Percentiles rank a stretch among this genome's conserved stretches.
Conservation (phyloP, 2,888 invertebrate genomes). For the Caenorhabditis wallacei region DNA sequence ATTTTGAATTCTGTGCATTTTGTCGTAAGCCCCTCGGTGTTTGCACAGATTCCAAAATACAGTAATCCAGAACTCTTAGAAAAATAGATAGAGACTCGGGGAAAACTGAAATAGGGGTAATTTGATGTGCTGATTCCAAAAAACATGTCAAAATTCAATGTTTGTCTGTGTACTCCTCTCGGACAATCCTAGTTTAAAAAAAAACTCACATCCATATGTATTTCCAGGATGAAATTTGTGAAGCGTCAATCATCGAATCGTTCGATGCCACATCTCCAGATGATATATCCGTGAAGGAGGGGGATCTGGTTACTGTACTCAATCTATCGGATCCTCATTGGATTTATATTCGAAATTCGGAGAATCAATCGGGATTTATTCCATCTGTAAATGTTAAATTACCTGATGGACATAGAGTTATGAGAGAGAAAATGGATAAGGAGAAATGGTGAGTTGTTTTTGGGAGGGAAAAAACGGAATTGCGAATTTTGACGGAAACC, state of each 20-base stretch:
- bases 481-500: background rate
- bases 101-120: no score
- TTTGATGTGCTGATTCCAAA: no score
- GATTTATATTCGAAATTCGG: conserved; percentile 56
- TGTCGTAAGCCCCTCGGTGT: no score
- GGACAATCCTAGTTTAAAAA: no score
- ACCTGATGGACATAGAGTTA: conserved; percentile 3
- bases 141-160: no score
- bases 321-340: conserved; percentile 69
- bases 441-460: conserved; percentile 61
- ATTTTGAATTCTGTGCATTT: no score
- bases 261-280: conserved; percentile 34
- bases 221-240: conserved; percentile 49
- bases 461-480: background rate
- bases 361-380: conserved; percentile 65
- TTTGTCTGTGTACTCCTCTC: no score
- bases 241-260: conserved; percentile 26
- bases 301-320: conserved; percentile 53
- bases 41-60: no score
- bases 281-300: conserved; percentile 51
- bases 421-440: background rate
- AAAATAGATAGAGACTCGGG: no score
- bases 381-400: conserved; percentile 54
- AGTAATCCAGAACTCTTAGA: no score
- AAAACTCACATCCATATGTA: background rate